phyloP scores from a whole-genome alignment of 1,140 invertebrate genomes.

The Pogonognathellus flavescens region DNA sequence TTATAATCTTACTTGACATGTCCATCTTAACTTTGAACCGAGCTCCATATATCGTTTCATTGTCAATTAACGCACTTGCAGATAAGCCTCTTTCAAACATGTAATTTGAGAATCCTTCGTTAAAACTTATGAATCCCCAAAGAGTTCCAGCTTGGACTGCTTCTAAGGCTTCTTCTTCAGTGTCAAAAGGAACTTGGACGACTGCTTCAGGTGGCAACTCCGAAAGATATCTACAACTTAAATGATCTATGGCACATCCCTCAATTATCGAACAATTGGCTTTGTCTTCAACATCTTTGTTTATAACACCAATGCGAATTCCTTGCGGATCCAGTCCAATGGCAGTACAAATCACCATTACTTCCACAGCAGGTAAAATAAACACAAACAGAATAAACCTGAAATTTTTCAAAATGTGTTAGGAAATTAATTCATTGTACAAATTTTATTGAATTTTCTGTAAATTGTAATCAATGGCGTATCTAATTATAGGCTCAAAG shows the following conservation, averaged over 20 bases:
- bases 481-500: no score
- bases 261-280: constrained; percentile 25
- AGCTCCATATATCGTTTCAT: constrained; percentile 70
- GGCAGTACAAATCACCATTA: constrained; percentile 92
- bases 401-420: not conserved
- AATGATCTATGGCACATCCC: constrained; percentile 5
- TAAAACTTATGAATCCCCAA: constrained; percentile 72
- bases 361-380: constrained; percentile 89
- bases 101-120: constrained; percentile 70
- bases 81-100: constrained; percentile 67
- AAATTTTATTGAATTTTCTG: no score
- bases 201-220: not conserved
- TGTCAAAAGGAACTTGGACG: not conserved
- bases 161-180: constrained; percentile 67
- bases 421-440: no score
- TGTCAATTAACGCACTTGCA: constrained; percentile 66
- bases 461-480: no score
- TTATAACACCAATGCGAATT: constrained; percentile 88
- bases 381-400: constrained; percentile 93
- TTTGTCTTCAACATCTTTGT: constrained; percentile 77
- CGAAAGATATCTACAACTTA: constrained; percentile 43
- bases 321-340: constrained; percentile 90
- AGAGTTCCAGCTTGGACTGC: constrained; percentile 69
- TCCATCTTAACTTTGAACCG: constrained; percentile 68
- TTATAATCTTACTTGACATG: constrained; percentile 58